Conservation (phyloP, 1,140 invertebrate species). For the Pentalonia nigronervosa region DNA sequence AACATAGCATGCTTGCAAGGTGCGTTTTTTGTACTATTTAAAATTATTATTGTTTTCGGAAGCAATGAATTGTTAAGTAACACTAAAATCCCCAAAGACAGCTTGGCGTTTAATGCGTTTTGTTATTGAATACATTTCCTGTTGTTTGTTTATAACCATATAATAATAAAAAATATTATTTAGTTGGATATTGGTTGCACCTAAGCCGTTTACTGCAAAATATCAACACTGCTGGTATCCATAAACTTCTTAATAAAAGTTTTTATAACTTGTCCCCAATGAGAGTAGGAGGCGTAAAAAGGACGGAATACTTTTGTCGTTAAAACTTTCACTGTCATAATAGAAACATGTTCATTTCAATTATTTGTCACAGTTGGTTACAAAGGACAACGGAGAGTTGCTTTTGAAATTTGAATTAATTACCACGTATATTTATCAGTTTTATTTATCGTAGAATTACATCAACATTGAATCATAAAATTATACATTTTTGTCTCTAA, state of each 20-base stretch:
- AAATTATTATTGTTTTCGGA: constrained; percentile 1
- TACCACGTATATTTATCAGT: neutral
- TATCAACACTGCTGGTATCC: neutral
- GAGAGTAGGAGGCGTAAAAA: neutral
- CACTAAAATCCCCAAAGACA: neutral
- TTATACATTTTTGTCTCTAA: neutral
- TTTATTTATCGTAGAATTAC: neutral
- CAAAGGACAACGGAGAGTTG: neutral
- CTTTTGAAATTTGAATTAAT: constrained; percentile 14
- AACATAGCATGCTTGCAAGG: neutral
- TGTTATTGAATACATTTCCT: constrained; percentile 1
- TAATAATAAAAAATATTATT: constrained; percentile 12
- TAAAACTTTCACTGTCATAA: constrained; percentile 22
- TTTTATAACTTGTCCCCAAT: constrained; percentile 12
- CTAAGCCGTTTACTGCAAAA: constrained; percentile 13
- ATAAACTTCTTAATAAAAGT: constrained; percentile 43
- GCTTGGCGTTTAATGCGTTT: constrained; percentile 6
- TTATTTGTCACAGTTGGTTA: constrained; percentile 6
- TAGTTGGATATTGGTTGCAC: neutral
- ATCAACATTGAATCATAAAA: neutral
- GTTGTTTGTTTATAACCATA: neutral
- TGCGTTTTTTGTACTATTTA: neutral
- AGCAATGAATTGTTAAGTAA: constrained; percentile 6
- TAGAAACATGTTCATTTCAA: neutral
- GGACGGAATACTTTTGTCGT: neutral